These are phyloP conservation scores for Rhombomys opimus DNA, from an alignment of 2,113 vertebrate species.

Conservation along the genomic window DNA sequence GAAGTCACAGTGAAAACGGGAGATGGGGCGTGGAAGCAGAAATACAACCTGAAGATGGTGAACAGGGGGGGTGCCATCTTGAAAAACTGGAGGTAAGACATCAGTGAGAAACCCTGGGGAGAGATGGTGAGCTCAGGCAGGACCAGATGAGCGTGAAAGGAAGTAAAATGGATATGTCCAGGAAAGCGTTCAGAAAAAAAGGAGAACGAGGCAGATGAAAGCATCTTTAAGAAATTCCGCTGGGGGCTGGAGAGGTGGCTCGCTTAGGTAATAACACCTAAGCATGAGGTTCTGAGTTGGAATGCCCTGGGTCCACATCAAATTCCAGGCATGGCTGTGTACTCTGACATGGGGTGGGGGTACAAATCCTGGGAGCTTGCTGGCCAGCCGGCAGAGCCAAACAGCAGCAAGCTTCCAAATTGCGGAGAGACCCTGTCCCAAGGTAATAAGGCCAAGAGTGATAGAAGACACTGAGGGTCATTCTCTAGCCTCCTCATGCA, in stretches of 20 bases:
- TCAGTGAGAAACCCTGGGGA: neutral
- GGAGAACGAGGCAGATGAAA: neutral
- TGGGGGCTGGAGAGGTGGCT: neutral
- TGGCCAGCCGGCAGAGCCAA: neutral
- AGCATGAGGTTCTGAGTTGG: neutral
- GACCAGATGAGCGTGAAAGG: neutral
- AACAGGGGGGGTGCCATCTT: neutral
- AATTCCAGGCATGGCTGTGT: neutral
- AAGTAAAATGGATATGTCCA: neutral
- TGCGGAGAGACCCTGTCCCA: neutral
- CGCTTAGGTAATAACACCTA: neutral
- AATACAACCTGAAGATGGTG: neutral
- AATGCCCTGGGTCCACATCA: neutral
- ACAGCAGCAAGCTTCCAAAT: neutral
- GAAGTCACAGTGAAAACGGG: conserved; percentile 8
- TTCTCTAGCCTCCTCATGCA: neutral
- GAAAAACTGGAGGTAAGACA: neutral
- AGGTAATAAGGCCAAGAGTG: neutral
- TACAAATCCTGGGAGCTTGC: neutral
- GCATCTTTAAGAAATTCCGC: neutral
- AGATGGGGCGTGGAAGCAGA: neutral
- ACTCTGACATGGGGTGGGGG: neutral
- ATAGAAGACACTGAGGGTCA: neutral
- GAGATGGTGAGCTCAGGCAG: neutral
- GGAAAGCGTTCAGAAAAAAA: neutral